phyloP scores from a whole-genome alignment of 2,113 vertebrate genomes.

The Crotalus tigris region DNA sequence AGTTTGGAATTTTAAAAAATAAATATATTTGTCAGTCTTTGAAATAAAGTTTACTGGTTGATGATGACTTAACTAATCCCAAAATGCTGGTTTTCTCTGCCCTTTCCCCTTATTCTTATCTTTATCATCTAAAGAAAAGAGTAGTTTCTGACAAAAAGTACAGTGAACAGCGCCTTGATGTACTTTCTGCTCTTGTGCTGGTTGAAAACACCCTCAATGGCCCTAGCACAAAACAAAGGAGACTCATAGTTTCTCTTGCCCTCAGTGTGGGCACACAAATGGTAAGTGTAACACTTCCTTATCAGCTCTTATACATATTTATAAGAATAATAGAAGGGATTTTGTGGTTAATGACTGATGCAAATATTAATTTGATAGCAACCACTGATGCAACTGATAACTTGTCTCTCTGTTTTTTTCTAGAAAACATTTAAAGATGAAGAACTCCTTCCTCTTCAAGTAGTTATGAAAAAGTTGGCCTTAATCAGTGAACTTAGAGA shows the following conservation, averaged over 20 bases:
- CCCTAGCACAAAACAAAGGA: slow-evolving; percentile 91
- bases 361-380: neutral
- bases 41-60: neutral
- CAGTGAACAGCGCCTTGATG: slow-evolving; percentile 94
- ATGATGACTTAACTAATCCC: neutral
- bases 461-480: slow-evolving; percentile 94
- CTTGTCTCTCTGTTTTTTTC: neutral
- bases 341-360: neutral
- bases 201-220: slow-evolving; percentile 93
- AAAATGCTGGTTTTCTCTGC: slow-evolving; percentile 33
- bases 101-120: neutral
- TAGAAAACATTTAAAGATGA: slow-evolving; percentile 98
- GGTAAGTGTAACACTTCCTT: slow-evolving; percentile 67
- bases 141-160: slow-evolving; percentile 99
- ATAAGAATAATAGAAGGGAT: neutral
- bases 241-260: slow-evolving; percentile 87
- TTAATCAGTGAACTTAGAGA: slow-evolving; percentile 93
- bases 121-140: slow-evolving; percentile 81
- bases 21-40: neutral
- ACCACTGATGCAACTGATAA: neutral
- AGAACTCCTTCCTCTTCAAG: slow-evolving; percentile 88
- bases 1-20: neutral
- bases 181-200: slow-evolving; percentile 91
- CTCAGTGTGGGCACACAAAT: slow-evolving; percentile 95
- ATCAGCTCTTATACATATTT: neutral